phyloP scores from a whole-genome alignment of 2,888 invertebrate genomes.

The Polia nebulosa region DNA sequence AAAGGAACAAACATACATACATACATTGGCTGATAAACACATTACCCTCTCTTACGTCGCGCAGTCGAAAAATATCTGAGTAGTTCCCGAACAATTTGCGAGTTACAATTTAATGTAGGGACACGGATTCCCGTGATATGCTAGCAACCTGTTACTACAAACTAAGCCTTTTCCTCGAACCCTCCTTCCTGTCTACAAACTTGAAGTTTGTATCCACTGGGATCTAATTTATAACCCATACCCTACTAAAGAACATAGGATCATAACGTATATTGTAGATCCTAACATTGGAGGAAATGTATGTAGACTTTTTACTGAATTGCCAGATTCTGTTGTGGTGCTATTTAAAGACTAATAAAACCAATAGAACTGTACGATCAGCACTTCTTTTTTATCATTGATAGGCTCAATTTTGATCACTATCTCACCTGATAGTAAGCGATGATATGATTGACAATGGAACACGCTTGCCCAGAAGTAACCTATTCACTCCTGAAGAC shows the following conservation, averaged over 20 bases:
- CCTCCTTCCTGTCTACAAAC: slow-evolving; percentile 41
- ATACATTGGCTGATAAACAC: too few species aligned
- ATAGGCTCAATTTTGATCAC: too few species aligned
- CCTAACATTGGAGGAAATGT: slow-evolving; percentile 13
- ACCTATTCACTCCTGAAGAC: too few species aligned
- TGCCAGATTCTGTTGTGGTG: not conserved
- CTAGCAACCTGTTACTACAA: slow-evolving; percentile 44
- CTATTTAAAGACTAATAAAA: too few species aligned
- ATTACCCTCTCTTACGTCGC: too few species aligned
- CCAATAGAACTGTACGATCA: too few species aligned
- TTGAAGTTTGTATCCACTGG: slow-evolving; percentile 42
- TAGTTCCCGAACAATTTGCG: not conserved
- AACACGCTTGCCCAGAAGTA: too few species aligned
- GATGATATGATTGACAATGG: too few species aligned
- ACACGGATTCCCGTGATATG: slow-evolving; percentile 32
- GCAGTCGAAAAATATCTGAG: not conserved
- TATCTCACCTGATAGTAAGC: too few species aligned
- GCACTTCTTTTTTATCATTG: too few species aligned
- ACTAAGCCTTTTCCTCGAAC: slow-evolving; percentile 42
- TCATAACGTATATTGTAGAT: slow-evolving; percentile 19
- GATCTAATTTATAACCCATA: slow-evolving; percentile 50
- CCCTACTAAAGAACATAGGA: slow-evolving; percentile 54
- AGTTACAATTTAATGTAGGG: slow-evolving; percentile 15
- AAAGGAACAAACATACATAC: too few species aligned
- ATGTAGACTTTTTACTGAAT: slow-evolving; percentile 17